These are phyloP conservation scores for Graptemys geographica DNA, from an alignment of 2,797 vertebrate species.

Conservation along the genomic window DNA sequence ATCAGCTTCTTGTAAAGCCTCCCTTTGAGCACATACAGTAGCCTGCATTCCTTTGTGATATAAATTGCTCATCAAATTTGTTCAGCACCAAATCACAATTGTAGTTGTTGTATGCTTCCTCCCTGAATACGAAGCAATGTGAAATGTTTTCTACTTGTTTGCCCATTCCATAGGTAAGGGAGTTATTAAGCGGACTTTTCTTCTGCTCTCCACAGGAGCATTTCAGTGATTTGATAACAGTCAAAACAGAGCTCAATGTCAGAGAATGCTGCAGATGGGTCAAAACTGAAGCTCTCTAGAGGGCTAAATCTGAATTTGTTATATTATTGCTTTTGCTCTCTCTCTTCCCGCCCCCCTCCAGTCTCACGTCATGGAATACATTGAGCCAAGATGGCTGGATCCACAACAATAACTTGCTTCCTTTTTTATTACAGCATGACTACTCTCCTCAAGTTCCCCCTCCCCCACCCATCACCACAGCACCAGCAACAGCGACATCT, in stretches of 20 bases:
- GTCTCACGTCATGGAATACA: neutral
- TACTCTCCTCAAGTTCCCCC: neutral
- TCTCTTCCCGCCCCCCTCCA: neutral
- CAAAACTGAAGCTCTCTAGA: accelerated
- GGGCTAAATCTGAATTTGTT: accelerated
- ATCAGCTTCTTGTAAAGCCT: neutral
- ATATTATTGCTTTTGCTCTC: neutral
- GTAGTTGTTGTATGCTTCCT: neutral
- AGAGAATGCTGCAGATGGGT: neutral
- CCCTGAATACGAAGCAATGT: neutral
- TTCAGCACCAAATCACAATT: neutral
- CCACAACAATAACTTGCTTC: accelerated
- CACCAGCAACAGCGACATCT: constrained; percentile 78
- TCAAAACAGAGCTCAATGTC: accelerated
- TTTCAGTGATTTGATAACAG: neutral
- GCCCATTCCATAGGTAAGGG: neutral
- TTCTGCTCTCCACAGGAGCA: neutral
- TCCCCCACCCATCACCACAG: constrained; percentile 24
- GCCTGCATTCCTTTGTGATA: neutral
- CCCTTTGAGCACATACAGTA: neutral
- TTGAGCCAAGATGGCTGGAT: constrained; percentile 23
- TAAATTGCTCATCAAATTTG: neutral
- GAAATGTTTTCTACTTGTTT: neutral
- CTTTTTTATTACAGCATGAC: neutral
- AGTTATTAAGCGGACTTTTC: neutral